Conservation (phyloP, 2,888 invertebrate species). For the Vannuccia rotundouncinata region DNA sequence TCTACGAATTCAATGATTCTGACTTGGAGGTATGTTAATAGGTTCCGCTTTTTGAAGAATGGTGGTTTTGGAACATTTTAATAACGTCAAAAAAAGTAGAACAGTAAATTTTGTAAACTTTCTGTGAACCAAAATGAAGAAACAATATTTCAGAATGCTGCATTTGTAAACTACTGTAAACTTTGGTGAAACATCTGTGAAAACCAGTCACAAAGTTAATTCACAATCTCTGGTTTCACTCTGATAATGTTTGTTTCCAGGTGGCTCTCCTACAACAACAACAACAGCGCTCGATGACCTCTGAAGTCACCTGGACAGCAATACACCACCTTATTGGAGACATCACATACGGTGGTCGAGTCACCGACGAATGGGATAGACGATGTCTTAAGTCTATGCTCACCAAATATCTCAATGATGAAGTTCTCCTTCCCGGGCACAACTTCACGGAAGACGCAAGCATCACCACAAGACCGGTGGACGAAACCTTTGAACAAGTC, state of each 20-base stretch:
- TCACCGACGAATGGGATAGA: constrained; percentile 55
- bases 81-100: too few relatives aligned
- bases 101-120: too few relatives aligned
- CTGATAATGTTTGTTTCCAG: constrained; percentile 43
- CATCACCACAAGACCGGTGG: constrained; percentile 43
- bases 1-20: constrained; percentile 56
- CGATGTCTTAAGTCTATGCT: constrained; percentile 52
- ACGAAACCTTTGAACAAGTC: constrained; percentile 45
- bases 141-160: not conserved
- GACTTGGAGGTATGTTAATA: constrained; percentile 50
- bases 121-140: too few relatives aligned
- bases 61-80: not conserved
- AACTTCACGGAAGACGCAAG: constrained; percentile 2
- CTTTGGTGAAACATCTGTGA: not conserved
- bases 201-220: not conserved
- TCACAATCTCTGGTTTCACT: not conserved
- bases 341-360: constrained; percentile 55
- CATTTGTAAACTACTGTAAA: not conserved
- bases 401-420: constrained; percentile 46
- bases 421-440: not conserved
- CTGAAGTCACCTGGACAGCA: constrained; percentile 48
- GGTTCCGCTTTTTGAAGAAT: not conserved
- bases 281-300: not conserved
- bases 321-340: constrained; percentile 54
- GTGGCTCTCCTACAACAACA: constrained; percentile 50